phyloP scores from a whole-genome alignment of 2,113 vertebrate species.

The Gnathonemus echidnorhynchus region DNA sequence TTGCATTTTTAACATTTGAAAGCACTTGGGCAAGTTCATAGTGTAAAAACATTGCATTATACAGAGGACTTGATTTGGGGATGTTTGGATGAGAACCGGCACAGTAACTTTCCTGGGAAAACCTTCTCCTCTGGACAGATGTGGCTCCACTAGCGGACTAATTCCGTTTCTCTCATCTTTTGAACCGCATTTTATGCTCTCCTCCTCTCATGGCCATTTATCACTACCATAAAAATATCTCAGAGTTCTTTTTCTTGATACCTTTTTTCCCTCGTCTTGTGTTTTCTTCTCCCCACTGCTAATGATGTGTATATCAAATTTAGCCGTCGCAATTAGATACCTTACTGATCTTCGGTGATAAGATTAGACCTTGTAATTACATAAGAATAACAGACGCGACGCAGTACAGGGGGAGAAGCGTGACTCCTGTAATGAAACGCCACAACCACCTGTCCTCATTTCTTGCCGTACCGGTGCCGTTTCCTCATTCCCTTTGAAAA shows the following conservation, averaged over 20 bases:
- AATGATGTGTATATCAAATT: neutral
- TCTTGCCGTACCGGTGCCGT: neutral
- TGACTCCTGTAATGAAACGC: neutral
- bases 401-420: neutral
- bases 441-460: constrained; percentile 4
- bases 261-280: neutral
- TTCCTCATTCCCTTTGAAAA: constrained; percentile 11
- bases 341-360: constrained; percentile 1
- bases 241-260: neutral
- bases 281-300: neutral
- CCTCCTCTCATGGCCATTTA: neutral
- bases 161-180: neutral
- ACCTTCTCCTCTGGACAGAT: neutral
- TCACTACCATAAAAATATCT: neutral
- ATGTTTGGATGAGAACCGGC: neutral
- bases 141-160: neutral
- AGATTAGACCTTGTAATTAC: constrained; percentile 7
- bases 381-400: neutral
- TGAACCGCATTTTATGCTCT: neutral
- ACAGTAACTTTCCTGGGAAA: neutral
- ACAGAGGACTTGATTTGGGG: neutral
- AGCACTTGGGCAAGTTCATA: neutral
- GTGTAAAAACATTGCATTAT: neutral
- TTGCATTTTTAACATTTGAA: neutral
- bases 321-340: neutral